Base-by-base conservation (phyloP, 2,797 vertebrate genomes). In the Myotis pilosus region DNA sequence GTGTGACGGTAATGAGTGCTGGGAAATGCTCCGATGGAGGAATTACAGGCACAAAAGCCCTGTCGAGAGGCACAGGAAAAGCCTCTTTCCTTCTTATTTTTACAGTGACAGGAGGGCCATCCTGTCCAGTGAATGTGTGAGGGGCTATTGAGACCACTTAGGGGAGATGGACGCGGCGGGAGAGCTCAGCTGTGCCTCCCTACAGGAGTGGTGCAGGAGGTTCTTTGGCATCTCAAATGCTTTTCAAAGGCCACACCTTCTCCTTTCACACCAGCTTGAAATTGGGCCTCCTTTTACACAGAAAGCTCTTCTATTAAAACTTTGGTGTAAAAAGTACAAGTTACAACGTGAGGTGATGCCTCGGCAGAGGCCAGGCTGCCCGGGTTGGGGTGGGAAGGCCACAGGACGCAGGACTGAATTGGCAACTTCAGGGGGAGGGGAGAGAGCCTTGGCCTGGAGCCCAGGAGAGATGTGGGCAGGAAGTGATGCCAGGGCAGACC, bases 291-390 rank as follows among this genome's bases (percentile, higher is more conserved):
- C 66, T 83, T 97, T 96, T 75, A 87, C 55, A 91, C 49, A 66
- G 74, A 94, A 87, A 76, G 44, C 76, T 96, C 96, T 95, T 71
- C 96, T 92, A 85, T 96, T 95, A 96, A 96, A 94, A 94, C 74
- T 97, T 92, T 30, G 30, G 49, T 86, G n/a, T 72, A 5, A 68
- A 68, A 68, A 19, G 64, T 12, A 38, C 5, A 69, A 38, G 36
- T 69, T 69, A 23, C 68, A 36, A 33, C 8, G 81, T 3, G 5
- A 78, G 60, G 25, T n/a, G 69, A 28, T 80, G 23, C 23, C 49
- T 86, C 41, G 30, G 84, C 53, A 33, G 25, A 47, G 47, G 72
- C 25, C 28, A 15, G 0, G 5, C 17, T 57, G 38, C 30, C 30
- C 19, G 55, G 25, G 12, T 1, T n/a, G n/a, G 68, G 36, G 8